phyloP scores from a whole-genome alignment of 2,888 invertebrate species.

The Margaritifera margaritifera region DNA sequence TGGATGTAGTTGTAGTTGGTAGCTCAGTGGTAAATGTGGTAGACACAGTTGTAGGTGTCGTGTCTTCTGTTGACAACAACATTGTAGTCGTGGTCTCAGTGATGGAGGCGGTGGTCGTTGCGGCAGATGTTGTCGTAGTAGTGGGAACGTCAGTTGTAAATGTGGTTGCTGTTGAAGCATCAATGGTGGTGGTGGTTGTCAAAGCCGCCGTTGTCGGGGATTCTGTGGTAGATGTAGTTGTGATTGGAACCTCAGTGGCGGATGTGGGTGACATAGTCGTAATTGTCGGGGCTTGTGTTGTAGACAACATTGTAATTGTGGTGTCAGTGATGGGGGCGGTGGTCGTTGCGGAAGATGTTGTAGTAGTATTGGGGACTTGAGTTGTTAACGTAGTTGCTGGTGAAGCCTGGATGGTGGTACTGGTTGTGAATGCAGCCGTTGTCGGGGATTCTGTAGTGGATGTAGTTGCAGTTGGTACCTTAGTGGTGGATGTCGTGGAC shows the following conservation, averaged over 20 bases:
- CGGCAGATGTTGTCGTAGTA: background rate
- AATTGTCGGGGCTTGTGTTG: background rate
- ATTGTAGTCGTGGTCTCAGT: background rate
- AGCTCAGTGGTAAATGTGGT: background rate
- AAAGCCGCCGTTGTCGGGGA: background rate
- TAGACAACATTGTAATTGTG: too few relatives aligned
- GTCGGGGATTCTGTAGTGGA: too few relatives aligned
- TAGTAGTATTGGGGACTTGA: background rate
- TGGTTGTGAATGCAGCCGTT: too few relatives aligned
- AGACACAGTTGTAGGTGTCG: background rate
- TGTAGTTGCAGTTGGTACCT: background rate
- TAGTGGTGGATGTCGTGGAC: background rate
- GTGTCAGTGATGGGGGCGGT: too few relatives aligned
- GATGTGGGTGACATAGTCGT: background rate
- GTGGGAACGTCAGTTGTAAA: too few relatives aligned
- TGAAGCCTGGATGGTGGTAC: background rate
- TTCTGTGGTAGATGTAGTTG: background rate
- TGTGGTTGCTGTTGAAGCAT: too few relatives aligned
- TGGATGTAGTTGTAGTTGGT: background rate
- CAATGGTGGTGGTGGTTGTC: background rate
- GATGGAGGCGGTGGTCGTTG: background rate
- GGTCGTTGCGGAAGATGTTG: too few relatives aligned
- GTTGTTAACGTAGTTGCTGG: too few relatives aligned
- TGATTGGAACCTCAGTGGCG: background rate
- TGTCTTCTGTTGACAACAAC: background rate